These are phyloP conservation scores for Papilio polytes DNA, from an alignment of 1,140 invertebrate genomes.

Conservation along the genomic window DNA sequence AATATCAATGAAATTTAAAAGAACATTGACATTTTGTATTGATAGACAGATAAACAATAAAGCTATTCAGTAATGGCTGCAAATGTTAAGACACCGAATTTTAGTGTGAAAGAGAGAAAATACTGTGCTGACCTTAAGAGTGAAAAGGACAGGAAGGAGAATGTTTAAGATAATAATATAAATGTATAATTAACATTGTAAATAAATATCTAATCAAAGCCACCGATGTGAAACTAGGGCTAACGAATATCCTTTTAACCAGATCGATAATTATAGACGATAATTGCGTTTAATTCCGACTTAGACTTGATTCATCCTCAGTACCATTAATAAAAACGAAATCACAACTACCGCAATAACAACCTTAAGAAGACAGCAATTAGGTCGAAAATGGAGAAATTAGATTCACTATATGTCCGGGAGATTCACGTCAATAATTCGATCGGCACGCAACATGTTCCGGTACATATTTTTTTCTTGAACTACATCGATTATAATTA, in stretches of 20 bases:
- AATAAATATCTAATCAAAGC: not conserved
- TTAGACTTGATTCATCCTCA: conserved; percentile 49
- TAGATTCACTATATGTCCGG: conserved; percentile 57
- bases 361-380: conserved; percentile 37
- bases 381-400: not conserved
- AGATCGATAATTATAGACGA: conserved; percentile 54
- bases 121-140: not conserved
- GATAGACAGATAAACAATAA: too few relatives aligned
- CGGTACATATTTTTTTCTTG: conserved; percentile 68
- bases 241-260: conserved; percentile 41
- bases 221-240: conserved; percentile 22
- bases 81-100: too few relatives aligned
- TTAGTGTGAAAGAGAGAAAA: too few relatives aligned
- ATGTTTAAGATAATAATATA: not conserved
- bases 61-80: too few relatives aligned
- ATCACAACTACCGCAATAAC: conserved; percentile 37
- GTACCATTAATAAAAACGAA: conserved; percentile 23
- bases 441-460: conserved; percentile 67
- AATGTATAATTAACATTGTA: not conserved
- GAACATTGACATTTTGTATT: too few relatives aligned
- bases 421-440: conserved; percentile 75
- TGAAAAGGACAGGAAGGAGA: not conserved
- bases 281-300: conserved; percentile 53
- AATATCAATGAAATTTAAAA: too few relatives aligned
- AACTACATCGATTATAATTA: conserved; percentile 48